Percentiles rank a stretch among this genome's conserved stretches.
Evolutionary conservation across 2,888 invertebrate species (phyloP).

Genomic region (Candidula unifasciata): DNA sequence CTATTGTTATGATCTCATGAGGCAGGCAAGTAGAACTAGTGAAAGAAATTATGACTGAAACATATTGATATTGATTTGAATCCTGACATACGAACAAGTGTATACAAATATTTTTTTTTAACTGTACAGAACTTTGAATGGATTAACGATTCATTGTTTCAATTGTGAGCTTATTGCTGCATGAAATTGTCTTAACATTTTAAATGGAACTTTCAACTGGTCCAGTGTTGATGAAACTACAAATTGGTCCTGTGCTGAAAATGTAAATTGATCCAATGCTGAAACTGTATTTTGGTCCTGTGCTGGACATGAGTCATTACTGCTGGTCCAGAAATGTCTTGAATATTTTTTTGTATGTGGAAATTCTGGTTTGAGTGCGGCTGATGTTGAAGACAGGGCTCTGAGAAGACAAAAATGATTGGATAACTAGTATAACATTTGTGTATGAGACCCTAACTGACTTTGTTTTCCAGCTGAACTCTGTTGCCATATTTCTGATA

Average conservation of each 20-base stretch:
- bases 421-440: too few relatives aligned
- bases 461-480: too few relatives aligned
- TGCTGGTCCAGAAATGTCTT: conserved; percentile 11
- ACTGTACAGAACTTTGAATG: too few relatives aligned
- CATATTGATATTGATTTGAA: not conserved
- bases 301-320: not conserved
- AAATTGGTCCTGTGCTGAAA: too few relatives aligned
- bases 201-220: too few relatives aligned
- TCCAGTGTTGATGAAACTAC: too few relatives aligned
- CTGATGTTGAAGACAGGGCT: too few relatives aligned
- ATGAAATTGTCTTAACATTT: not conserved
- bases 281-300: not conserved
- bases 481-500: too few relatives aligned
- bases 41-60: not conserved
- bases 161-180: not conserved
- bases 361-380: too few relatives aligned
- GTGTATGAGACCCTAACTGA: too few relatives aligned
- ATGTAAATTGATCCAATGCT: too few relatives aligned
- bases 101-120: not conserved
- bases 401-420: too few relatives aligned
- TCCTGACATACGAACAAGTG: not conserved
- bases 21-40: not conserved
- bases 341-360: not conserved
- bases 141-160: not conserved
- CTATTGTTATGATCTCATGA: not conserved